Evolutionary conservation across 2,797 vertebrate species (phyloP).

Genomic region (Sebastes hopkinsi): DNA sequence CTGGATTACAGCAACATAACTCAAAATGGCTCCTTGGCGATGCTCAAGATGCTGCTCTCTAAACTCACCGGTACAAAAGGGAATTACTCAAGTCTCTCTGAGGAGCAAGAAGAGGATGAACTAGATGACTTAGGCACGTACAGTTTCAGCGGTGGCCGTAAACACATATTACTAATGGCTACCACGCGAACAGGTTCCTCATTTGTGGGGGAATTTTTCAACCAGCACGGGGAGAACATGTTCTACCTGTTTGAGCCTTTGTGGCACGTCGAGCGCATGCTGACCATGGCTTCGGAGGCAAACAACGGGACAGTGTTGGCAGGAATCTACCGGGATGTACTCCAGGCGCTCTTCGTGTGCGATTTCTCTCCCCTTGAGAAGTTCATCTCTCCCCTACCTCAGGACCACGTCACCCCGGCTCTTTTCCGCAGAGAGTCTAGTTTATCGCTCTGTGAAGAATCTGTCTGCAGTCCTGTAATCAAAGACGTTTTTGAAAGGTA

Average conservation of each 20-base stretch:
- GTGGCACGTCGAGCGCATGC: slow-evolving; percentile 92
- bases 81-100: slow-evolving; percentile 75
- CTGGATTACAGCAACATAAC: slow-evolving; percentile 76
- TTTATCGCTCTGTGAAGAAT: slow-evolving; percentile 90
- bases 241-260: slow-evolving; percentile 98
- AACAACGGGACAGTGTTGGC: slow-evolving; percentile 85
- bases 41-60: slow-evolving; percentile 73
- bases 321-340: slow-evolving; percentile 89
- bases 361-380: slow-evolving; percentile 91
- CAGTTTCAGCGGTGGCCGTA: slow-evolving; percentile 59
- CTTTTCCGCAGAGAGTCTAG: slow-evolving; percentile 95
- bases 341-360: slow-evolving; percentile 91
- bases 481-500: slow-evolving; percentile 92
- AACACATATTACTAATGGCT: slow-evolving; percentile 94
- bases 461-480: slow-evolving; percentile 88
- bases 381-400: slow-evolving; percentile 88
- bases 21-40: slow-evolving; percentile 81
- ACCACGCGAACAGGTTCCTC: slow-evolving; percentile 95
- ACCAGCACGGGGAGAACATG: slow-evolving; percentile 92
- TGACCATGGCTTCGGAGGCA: slow-evolving; percentile 79
- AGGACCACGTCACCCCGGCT: slow-evolving; percentile 87
- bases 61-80: slow-evolving; percentile 61
- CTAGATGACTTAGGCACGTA: background rate
- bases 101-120: slow-evolving; percentile 40
- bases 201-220: slow-evolving; percentile 97